phyloP scores from a whole-genome alignment of 2,113 vertebrate species.

The Heterotilapia buettikoferi region DNA sequence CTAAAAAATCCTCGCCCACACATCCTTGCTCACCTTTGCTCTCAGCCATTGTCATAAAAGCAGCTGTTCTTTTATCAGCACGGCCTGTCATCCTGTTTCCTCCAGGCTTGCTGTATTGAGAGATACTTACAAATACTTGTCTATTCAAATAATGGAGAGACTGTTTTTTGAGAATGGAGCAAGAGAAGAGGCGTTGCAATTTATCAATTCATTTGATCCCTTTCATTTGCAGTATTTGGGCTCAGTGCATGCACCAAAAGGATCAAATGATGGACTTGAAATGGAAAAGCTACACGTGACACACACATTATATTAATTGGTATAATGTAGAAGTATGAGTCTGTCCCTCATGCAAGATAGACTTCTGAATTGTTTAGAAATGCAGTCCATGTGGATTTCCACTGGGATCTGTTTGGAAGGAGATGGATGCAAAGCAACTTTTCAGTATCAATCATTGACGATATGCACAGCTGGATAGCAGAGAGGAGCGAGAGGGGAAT shows the following conservation, averaged over 20 bases:
- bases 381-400: not conserved
- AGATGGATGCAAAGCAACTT: not conserved
- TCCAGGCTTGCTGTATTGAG: not conserved
- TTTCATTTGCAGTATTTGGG: not conserved
- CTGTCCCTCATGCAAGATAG: not conserved
- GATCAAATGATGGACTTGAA: not conserved
- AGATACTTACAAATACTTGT: not conserved
- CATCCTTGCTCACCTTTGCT: not conserved
- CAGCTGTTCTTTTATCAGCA: constrained; percentile 1
- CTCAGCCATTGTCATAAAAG: not conserved
- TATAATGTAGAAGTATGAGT: not conserved
- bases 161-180: not conserved
- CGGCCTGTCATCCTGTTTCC: not conserved
- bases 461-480: not conserved
- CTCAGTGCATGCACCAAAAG: not conserved
- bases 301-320: not conserved
- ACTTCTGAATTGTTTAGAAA: not conserved
- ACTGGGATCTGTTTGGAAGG: not conserved
- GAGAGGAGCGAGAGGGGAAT: not conserved
- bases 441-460: not conserved
- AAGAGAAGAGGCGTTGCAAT: not conserved
- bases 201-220: not conserved
- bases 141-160: not conserved
- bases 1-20: not conserved
- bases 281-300: not conserved